Conservation (phyloP, 2,797 vertebrate species). For the Siniperca undulata region DNA sequence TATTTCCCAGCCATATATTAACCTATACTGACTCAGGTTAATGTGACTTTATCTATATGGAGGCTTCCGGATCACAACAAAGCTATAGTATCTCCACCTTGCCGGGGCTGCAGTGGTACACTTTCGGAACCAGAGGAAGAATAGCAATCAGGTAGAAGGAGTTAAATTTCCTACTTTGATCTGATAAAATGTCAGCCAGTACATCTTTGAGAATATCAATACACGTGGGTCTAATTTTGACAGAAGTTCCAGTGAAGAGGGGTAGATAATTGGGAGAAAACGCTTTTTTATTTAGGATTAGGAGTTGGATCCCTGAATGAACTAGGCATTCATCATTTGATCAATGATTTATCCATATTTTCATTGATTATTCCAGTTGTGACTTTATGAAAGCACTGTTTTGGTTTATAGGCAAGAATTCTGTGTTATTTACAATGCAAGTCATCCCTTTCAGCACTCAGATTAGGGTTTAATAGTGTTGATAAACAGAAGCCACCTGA, state of each 20-base stretch:
- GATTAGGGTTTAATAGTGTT: conserved; percentile 48
- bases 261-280: conserved; percentile 16
- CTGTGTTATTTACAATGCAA: conserved; percentile 33
- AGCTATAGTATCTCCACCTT: neutral
- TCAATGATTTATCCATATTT: conserved; percentile 18
- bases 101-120: neutral
- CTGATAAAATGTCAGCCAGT: conserved; percentile 43
- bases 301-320: neutral
- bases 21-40: neutral
- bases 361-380: neutral
- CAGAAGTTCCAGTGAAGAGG: neutral
- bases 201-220: conserved; percentile 39
- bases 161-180: conserved; percentile 39
- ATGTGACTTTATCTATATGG: neutral
- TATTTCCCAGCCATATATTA: neutral
- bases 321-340: neutral
- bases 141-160: conserved; percentile 35
- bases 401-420: neutral
- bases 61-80: conserved; percentile 2
- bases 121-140: neutral
- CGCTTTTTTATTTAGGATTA: conserved; percentile 3
- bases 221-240: conserved; percentile 12
- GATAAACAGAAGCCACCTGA: conserved; percentile 66
- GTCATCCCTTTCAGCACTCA: conserved; percentile 23
- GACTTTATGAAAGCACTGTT: neutral